These are phyloP conservation scores for Nomada goodeniana DNA, from an alignment of 2,888 invertebrate species.

Conservation along the genomic window DNA sequence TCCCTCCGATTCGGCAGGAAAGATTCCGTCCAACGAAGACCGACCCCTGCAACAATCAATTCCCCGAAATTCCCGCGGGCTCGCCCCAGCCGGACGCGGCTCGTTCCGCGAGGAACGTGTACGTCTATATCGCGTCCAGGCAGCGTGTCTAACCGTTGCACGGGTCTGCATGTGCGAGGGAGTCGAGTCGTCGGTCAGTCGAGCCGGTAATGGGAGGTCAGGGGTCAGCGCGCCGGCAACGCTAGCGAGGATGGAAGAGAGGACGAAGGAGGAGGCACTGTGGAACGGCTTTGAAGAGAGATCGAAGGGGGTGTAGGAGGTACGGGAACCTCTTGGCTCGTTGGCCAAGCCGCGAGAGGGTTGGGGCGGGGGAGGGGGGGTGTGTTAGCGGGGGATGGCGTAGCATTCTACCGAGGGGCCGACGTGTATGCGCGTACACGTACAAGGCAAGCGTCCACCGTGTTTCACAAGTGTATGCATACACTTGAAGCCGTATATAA, in stretches of 20 bases:
- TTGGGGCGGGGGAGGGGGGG: slow-evolving; percentile 34
- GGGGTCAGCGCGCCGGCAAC: slow-evolving; percentile 83
- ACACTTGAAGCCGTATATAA: slow-evolving; percentile 63
- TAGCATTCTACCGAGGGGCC: slow-evolving; percentile 38
- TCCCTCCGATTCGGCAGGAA: too few species aligned
- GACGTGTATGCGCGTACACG: not conserved
- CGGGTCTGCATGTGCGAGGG: slow-evolving; percentile 71
- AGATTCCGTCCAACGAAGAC: not conserved
- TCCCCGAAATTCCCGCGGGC: slow-evolving; percentile 41
- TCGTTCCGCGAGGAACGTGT: slow-evolving; percentile 37
- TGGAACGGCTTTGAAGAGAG: slow-evolving; percentile 39
- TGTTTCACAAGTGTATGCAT: slow-evolving; percentile 55
- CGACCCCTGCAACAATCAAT: slow-evolving; percentile 36
- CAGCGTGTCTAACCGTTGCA: slow-evolving; percentile 53
- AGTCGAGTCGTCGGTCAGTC: slow-evolving; percentile 82
- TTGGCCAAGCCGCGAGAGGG: slow-evolving; percentile 38
- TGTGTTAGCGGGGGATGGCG: slow-evolving; percentile 42
- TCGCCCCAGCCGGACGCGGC: slow-evolving; percentile 17
- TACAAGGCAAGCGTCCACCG: slow-evolving; percentile 37
- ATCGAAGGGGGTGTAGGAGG: slow-evolving; percentile 60
- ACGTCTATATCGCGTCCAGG: slow-evolving; percentile 59
- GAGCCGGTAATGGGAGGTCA: slow-evolving; percentile 84
- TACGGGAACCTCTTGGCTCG: slow-evolving; percentile 39
- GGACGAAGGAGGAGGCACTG: slow-evolving; percentile 51
- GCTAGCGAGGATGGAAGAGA: slow-evolving; percentile 74